These are phyloP conservation scores for Rhingia campestris DNA, from an alignment of 2,888 invertebrate genomes.

Conservation along the genomic window DNA sequence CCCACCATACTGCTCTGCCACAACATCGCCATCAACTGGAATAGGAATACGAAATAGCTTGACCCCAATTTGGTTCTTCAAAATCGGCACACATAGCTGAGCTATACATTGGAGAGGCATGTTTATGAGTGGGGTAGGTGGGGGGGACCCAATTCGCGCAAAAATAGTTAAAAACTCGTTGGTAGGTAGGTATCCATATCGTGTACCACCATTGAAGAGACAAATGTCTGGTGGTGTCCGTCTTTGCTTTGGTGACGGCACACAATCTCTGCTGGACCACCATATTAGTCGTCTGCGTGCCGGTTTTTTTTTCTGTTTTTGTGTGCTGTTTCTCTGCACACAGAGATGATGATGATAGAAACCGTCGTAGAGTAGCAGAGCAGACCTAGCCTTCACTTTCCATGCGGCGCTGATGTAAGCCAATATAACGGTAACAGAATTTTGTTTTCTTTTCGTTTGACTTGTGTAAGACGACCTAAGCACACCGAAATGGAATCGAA, in stretches of 20 bases:
- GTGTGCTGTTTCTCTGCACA: background rate
- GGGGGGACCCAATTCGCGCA: slow-evolving; percentile 7
- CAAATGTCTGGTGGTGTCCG: slow-evolving; percentile 58
- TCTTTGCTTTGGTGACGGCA: slow-evolving; percentile 38
- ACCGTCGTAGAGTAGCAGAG: slow-evolving; percentile 16
- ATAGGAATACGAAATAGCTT: slow-evolving; percentile 61
- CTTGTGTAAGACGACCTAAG: slow-evolving; percentile 60
- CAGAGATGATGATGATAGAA: slow-evolving; percentile 22
- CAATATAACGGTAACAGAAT: slow-evolving; percentile 44
- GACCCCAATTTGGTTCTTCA: slow-evolving; percentile 57
- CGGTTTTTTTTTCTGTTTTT: slow-evolving; percentile 22
- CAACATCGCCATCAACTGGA: slow-evolving; percentile 14
- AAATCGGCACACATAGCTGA: slow-evolving; percentile 62
- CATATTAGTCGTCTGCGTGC: slow-evolving; percentile 44
- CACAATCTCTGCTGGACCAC: slow-evolving; percentile 46
- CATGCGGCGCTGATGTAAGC: slow-evolving; percentile 66
- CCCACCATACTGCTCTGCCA: background rate
- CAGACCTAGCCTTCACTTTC: slow-evolving; percentile 67
- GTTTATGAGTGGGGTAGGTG: background rate
- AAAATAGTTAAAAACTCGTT: slow-evolving; percentile 18
- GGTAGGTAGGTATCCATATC: slow-evolving; percentile 41
- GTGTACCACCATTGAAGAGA: slow-evolving; percentile 34
- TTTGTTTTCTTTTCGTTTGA: slow-evolving; percentile 24
- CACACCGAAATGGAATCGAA: slow-evolving; percentile 65
- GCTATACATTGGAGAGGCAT: slow-evolving; percentile 12